Evolutionary conservation across 2,888 invertebrate species (phyloP).

Genomic region (Polylopha cassiicola): DNA sequence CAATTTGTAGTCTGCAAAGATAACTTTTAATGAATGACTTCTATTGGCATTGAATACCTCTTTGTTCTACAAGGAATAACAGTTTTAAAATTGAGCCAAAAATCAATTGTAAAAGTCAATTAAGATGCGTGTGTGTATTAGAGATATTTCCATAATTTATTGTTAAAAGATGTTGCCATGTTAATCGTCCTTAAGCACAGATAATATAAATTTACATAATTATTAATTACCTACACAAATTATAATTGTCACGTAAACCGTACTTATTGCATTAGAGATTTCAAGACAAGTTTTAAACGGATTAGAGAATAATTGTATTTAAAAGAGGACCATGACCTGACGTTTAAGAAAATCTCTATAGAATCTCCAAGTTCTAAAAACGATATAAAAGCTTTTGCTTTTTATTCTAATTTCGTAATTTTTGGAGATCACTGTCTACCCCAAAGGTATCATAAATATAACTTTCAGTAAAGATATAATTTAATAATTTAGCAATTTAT

Average conservation of each 20-base stretch:
- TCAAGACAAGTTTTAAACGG: conserved; percentile 11
- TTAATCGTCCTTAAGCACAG: conserved; percentile 14
- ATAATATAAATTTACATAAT: conserved; percentile 13
- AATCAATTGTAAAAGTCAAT: not conserved
- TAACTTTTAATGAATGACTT: too few relatives aligned
- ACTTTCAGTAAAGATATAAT: too few relatives aligned
- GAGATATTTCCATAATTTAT: too few relatives aligned
- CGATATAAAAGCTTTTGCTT: not conserved
- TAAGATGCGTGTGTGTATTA: not conserved
- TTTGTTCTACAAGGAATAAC: too few relatives aligned
- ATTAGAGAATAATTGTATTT: too few relatives aligned
- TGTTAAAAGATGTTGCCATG: not conserved
- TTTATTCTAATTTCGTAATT: conserved; percentile 1
- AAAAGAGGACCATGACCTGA: conserved; percentile 17
- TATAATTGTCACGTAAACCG: conserved; percentile 5
- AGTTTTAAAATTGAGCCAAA: too few relatives aligned
- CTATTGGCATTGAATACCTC: too few relatives aligned
- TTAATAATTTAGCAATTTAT: conserved; percentile 7
- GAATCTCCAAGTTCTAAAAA: not conserved
- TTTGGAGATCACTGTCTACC: too few relatives aligned
- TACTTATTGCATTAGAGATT: conserved; percentile 22
- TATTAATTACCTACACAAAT: conserved; percentile 15
- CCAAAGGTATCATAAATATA: too few relatives aligned
- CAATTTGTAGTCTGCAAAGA: too few relatives aligned
- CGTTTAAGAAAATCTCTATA: not conserved